Percentiles rank a stretch among this genome's conserved stretches.
Conservation (phyloP, 2,113 vertebrate species). For the Hassar affinis region DNA sequence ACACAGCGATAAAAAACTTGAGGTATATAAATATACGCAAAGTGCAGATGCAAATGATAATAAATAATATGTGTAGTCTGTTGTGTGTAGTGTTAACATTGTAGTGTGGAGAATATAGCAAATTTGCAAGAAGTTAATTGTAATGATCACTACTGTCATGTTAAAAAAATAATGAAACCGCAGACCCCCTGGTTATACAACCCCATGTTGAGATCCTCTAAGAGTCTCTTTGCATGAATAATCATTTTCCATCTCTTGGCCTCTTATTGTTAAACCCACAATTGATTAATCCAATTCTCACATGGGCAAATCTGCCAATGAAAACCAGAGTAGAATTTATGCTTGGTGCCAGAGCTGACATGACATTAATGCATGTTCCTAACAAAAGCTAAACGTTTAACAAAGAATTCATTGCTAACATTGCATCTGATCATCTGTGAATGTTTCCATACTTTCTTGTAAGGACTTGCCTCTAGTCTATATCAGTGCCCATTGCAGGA, state of each 20-base stretch:
- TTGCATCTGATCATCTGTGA: not conserved
- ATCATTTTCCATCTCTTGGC: constrained; percentile 4
- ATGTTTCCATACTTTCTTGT: constrained; percentile 1
- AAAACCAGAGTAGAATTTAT: not conserved
- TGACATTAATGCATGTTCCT: not conserved
- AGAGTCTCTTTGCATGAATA: not conserved
- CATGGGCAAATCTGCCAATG: not conserved
- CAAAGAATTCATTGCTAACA: not conserved
- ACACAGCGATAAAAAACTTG: too few species aligned
- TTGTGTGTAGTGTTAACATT: too few species aligned
- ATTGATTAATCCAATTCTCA: not conserved
- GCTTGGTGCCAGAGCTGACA: not conserved
- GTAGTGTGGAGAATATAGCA: not conserved
- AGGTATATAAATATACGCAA: too few species aligned
- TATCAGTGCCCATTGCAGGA: not conserved
- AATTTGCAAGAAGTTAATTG: not conserved
- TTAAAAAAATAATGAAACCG: not conserved
- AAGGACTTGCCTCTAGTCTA: constrained; percentile 11
- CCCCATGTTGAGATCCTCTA: not conserved
- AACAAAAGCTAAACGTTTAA: not conserved
- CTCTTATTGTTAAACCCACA: not conserved
- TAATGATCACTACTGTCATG: not conserved
- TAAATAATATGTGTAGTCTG: too few species aligned
- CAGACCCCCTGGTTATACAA: not conserved
- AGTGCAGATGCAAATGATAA: too few species aligned